Evolutionary conservation across 2,888 invertebrate species (phyloP), one percentile per base, ranked within the genome.

Genomic region (Linyphia triangularis): DNA sequence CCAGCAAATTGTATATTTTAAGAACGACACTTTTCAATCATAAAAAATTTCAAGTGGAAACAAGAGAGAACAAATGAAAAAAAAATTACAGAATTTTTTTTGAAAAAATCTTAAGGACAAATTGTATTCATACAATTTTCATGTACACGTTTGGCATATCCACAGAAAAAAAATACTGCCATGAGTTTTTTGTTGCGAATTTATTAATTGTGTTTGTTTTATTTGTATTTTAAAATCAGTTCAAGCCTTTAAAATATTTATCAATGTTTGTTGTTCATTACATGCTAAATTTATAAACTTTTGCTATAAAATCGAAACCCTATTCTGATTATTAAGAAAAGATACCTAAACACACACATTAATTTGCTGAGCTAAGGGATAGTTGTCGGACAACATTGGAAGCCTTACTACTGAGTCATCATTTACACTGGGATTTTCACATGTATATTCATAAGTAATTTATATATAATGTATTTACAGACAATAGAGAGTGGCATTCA

Each of bases 301-400:
- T 67, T 13, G 30, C 67, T 67, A 67, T 33, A 67, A 33, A 33
- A 33, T 67, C 19, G 33, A 26, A 67, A n/a, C 9, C 9, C 67
- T 19, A 40, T 37, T 69, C n/a, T 33, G 33, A 72, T 72, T 69
- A 43, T 19, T n/a, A 30, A 59, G 22, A 72, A 43, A 61, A 24
- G 16, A 37, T 77, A 10, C 24, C 37, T 40, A 61, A 33, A 63
- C 16, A 65, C 57, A 84, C 40, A 78, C 37, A 79, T 67, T 75
- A 43, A 86, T n/a, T 85, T 88, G 86, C 86, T 88, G 86, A 88
- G 86, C 86, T 73, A 88, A 88, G 86, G 86, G 86, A 37, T 75
- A 75, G 89, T 89, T 89, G 89, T 89, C 22, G 77, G 65, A 89
- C 89, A 84, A 84, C 78, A 89, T 83, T 88, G 89, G 89, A 89